phyloP scores from a whole-genome alignment of 2,797 vertebrate genomes.

The Poliocrania exsul region DNA sequence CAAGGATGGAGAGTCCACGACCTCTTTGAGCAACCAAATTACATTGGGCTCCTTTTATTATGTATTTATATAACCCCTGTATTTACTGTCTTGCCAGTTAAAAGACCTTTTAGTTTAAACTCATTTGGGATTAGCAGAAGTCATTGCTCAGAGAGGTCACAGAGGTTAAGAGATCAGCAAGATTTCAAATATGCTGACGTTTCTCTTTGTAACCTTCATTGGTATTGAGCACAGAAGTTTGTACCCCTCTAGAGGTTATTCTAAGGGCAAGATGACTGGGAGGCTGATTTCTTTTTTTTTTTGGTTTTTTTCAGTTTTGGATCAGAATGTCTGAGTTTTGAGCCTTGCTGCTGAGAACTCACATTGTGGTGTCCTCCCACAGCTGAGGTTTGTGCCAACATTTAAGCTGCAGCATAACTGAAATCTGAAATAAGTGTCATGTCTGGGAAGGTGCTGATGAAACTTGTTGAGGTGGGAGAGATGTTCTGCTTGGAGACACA shows the following conservation, averaged over 20 bases:
- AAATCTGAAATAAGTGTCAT: not conserved
- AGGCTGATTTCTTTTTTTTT: not conserved
- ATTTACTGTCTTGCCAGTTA: not conserved
- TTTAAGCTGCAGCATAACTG: not conserved
- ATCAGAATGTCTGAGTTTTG: not conserved
- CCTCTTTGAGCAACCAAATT: not conserved
- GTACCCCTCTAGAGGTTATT: not conserved
- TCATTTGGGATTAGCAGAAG: not conserved
- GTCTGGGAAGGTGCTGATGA: not conserved
- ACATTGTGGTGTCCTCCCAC: not conserved
- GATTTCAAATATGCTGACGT: not conserved
- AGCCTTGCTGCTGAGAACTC: not conserved
- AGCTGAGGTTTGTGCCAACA: not conserved
- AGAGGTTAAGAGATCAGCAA: not conserved
- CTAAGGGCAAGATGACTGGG: not conserved
- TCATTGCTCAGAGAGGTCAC: not conserved
- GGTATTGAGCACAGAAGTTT: not conserved
- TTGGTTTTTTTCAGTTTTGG: not conserved
- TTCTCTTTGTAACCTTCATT: not conserved
- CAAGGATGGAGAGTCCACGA: not conserved
- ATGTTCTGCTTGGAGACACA: not conserved
- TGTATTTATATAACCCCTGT: not conserved
- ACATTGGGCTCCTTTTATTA: not conserved
- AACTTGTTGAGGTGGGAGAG: not conserved
- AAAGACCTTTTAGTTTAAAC: not conserved